phyloP scores from a whole-genome alignment of 2,888 invertebrate species.

The Acholoe squamosa region DNA sequence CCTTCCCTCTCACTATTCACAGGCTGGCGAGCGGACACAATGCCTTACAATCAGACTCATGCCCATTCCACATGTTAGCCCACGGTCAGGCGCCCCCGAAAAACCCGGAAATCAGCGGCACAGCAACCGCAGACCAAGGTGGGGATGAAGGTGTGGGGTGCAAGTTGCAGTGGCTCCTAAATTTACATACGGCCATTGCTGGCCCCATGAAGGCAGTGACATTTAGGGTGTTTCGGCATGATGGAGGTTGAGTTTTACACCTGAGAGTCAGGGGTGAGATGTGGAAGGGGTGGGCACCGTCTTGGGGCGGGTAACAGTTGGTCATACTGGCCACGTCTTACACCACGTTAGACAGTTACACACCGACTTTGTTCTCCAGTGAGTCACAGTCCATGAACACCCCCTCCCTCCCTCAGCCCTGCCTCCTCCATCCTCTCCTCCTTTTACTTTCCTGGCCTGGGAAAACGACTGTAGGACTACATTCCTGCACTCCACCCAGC shows the following conservation, averaged over 20 bases:
- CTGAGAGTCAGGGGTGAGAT: constrained; percentile 3
- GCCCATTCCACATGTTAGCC: constrained; percentile 34
- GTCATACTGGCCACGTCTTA: constrained; percentile 2
- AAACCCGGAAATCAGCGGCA: neutral
- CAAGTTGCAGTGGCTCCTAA: neutral
- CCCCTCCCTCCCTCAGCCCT: neutral
- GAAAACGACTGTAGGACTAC: neutral
- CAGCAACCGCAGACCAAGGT: neutral
- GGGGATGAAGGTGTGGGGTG: neutral
- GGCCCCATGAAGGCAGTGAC: neutral
- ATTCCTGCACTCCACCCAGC: constrained; percentile 38
- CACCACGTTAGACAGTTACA: constrained; percentile 25
- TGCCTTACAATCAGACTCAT: constrained; percentile 35
- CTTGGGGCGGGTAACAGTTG: constrained; percentile 17
- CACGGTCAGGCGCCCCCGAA: constrained; percentile 38
- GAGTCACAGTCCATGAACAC: neutral
- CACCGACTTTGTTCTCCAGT: constrained; percentile 11
- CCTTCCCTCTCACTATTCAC: neutral
- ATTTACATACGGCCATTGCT: neutral
- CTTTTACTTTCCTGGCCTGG: neutral
- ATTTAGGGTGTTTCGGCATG: neutral
- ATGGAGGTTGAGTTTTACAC: neutral
- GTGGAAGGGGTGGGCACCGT: neutral
- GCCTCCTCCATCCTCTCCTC: neutral
- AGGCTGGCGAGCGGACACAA: constrained; percentile 1